A percentile compares a stretch with the other conserved stretches of the same genome.
Evolutionary conservation across 2,113 vertebrate genomes (phyloP).

Genomic region (Corythornis cristatus): DNA sequence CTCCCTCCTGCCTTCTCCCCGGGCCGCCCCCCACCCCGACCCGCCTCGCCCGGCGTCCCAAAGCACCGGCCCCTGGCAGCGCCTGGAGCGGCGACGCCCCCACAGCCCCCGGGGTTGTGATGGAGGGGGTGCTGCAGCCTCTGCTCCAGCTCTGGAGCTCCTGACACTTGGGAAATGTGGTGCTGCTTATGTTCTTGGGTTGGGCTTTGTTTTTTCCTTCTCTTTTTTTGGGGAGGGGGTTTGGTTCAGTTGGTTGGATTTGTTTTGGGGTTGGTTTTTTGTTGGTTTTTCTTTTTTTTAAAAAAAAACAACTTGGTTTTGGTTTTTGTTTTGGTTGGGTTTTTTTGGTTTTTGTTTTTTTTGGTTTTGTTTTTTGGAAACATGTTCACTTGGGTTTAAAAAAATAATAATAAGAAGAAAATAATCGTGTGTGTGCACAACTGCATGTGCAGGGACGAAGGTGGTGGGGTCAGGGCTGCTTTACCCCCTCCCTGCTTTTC

Average conservation of each 20-base stretch:
- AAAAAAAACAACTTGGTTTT: not conserved
- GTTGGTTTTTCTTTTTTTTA: not conserved
- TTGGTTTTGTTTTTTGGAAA: not conserved
- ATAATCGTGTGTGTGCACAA: not conserved
- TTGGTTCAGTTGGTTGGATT: not conserved
- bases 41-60: not conserved
- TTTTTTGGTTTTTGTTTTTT: not conserved
- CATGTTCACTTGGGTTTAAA: slow-evolving; percentile 20
- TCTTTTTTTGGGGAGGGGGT: not conserved
- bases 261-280: not conserved
- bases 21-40: not conserved
- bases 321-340: not conserved
- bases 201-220: not conserved
- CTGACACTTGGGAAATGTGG: slow-evolving; percentile 10
- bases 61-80: not conserved
- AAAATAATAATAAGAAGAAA: not conserved
- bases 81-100: too few species aligned
- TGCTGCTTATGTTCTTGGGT: slow-evolving; percentile 1
- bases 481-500: not conserved
- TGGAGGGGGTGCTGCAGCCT: not conserved
- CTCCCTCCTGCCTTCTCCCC: not conserved
- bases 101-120: not conserved
- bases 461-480: not conserved
- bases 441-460: not conserved
- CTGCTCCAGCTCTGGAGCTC: slow-evolving; percentile 15